phyloP scores from a whole-genome alignment of 2,113 vertebrate species.

The Cariama cristata region DNA sequence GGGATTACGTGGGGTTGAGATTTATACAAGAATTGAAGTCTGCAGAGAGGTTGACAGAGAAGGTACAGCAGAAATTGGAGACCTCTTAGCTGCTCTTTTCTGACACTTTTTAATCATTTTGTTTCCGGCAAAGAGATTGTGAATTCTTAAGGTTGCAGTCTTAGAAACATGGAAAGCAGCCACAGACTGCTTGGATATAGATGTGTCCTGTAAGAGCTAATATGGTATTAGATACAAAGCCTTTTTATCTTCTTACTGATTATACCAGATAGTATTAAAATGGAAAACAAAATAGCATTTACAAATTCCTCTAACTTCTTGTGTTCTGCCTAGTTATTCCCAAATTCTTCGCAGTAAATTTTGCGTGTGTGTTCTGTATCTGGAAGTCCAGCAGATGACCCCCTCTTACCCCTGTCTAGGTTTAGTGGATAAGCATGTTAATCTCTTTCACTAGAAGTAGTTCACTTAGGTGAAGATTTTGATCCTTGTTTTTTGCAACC shows the following conservation, averaged over 20 bases:
- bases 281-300: not conserved
- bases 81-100: constrained; percentile 26
- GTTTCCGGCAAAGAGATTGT: not conserved
- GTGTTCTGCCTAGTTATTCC: not conserved
- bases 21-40: constrained; percentile 15
- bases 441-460: not conserved
- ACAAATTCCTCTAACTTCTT: not conserved
- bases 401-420: not conserved
- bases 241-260: not conserved
- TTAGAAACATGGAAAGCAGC: not conserved
- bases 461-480: not conserved
- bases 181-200: not conserved
- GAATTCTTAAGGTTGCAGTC: not conserved
- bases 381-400: not conserved
- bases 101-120: constrained; percentile 42
- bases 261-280: not conserved
- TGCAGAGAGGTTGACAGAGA: constrained; percentile 5
- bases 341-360: not conserved
- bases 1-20: not conserved
- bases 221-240: not conserved
- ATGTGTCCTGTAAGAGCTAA: not conserved
- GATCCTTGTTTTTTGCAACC: not conserved
- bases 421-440: not conserved
- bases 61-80: constrained; percentile 31
- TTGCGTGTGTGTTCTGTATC: not conserved